These are phyloP conservation scores for Tetragonula clypearis DNA, from an alignment of 1,140 invertebrate genomes.

Conservation along the genomic window DNA sequence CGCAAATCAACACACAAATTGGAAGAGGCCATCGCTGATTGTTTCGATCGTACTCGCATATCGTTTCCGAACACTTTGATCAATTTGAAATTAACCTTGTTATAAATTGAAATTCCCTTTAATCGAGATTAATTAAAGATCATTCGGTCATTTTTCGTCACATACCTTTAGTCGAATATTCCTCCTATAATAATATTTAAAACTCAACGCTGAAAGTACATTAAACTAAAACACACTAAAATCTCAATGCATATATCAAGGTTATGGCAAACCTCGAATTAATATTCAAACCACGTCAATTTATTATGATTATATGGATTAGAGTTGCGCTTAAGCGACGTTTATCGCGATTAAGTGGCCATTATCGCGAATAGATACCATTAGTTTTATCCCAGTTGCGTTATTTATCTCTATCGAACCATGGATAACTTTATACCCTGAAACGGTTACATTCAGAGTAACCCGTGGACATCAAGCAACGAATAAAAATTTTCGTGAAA, in stretches of 20 bases:
- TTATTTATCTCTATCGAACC: slow-evolving; percentile 4
- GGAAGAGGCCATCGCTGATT: slow-evolving; percentile 12
- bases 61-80: background rate
- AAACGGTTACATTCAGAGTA: too few species aligned
- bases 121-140: background rate
- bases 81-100: background rate
- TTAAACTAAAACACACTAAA: background rate
- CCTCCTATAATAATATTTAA: background rate
- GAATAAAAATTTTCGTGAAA: background rate
- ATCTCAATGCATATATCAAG: background rate
- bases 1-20: slow-evolving; percentile 49
- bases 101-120: background rate
- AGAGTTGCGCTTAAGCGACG: background rate
- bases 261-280: background rate
- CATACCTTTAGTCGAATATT: background rate
- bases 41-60: too few species aligned
- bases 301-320: slow-evolving; percentile 10
- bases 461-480: background rate
- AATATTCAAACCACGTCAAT: background rate
- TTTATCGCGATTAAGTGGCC: slow-evolving; percentile 20
- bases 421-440: background rate
- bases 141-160: background rate
- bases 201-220: background rate
- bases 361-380: background rate
- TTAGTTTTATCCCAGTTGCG: background rate